Evolutionary conservation across 1,140 invertebrate genomes (phyloP).

Genomic region (Ectropis grisescens): DNA sequence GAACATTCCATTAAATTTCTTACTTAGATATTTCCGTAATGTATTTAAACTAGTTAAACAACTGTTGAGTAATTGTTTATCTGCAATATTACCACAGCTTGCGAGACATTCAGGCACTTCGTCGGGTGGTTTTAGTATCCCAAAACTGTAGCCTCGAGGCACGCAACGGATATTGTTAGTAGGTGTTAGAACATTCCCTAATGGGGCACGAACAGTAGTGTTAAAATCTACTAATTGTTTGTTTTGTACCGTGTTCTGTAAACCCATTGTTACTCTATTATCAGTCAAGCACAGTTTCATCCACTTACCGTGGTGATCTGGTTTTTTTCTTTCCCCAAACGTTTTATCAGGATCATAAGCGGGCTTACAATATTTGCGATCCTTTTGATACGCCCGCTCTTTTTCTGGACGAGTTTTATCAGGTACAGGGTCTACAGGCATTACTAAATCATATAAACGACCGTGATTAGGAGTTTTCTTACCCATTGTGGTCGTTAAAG

Average conservation of each 20-base stretch:
- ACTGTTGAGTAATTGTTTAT: conserved; percentile 21
- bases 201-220: conserved; percentile 3
- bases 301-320: conserved; percentile 29
- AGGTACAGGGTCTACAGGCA: conserved; percentile 27
- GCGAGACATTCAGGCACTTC: conserved; percentile 17
- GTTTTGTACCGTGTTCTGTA: not conserved
- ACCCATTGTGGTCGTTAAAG: conserved; percentile 36
- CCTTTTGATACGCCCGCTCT: conserved; percentile 29
- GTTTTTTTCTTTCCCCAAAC: conserved; percentile 26
- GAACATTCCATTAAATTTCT: conserved; percentile 18
- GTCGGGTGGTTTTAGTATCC: conserved; percentile 17
- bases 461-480: conserved; percentile 20
- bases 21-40: conserved; percentile 27
- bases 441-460: conserved; percentile 16
- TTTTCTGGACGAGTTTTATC: conserved; percentile 33
- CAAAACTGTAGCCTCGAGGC: conserved; percentile 37
- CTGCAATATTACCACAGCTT: conserved; percentile 27
- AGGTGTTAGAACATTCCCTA: conserved; percentile 32
- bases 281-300: conserved; percentile 32
- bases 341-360: conserved; percentile 16
- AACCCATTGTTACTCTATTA: conserved; percentile 21
- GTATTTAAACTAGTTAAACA: conserved; percentile 39
- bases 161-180: conserved; percentile 37
- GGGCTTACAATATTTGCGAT: conserved; percentile 29
- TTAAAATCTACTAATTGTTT: too few species aligned